These are phyloP conservation scores for Dynastes hyllus DNA, from an alignment of 2,888 invertebrate species.

Conservation along the genomic window DNA sequence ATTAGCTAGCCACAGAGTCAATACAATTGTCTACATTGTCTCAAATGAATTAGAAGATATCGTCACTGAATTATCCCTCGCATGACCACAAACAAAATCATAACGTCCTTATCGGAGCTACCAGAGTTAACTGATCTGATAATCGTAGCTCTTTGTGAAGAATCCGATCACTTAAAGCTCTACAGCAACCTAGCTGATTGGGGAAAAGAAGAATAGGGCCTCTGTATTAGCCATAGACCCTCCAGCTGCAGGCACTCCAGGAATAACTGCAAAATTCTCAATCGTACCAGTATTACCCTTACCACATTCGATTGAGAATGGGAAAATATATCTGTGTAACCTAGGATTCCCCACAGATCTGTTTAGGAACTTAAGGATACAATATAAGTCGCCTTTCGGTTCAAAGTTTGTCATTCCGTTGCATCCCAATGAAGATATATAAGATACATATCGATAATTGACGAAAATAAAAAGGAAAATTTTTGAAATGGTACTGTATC, in stretches of 20 bases:
- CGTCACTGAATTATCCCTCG: conserved; percentile 79
- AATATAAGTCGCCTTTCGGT: conserved; percentile 89
- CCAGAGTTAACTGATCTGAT: conserved; percentile 74
- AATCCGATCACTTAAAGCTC: conserved; percentile 68
- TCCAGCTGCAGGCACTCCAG: conserved; percentile 79
- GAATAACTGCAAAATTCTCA: conserved; percentile 78
- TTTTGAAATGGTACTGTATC: too few species aligned
- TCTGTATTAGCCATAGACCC: conserved; percentile 86
- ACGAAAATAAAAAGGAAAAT: not conserved
- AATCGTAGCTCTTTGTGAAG: conserved; percentile 74
- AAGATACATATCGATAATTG: conserved; percentile 24
- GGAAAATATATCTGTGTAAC: conserved; percentile 89
- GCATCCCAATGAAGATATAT: conserved; percentile 69
- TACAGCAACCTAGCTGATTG: conserved; percentile 77
- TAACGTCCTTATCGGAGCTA: conserved; percentile 72
- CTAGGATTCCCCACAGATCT: conserved; percentile 86
- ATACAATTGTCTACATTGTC: conserved; percentile 74
- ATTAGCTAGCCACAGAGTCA: conserved; percentile 87
- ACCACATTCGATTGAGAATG: conserved; percentile 76
- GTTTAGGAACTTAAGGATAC: conserved; percentile 83
- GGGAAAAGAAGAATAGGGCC: conserved; percentile 82
- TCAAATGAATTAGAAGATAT: conserved; percentile 69
- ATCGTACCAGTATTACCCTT: conserved; percentile 83
- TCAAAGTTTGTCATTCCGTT: conserved; percentile 87
- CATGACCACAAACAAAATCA: conserved; percentile 77